A percentile compares a stretch with the other conserved stretches of the same genome.
These are phyloP conservation scores for Nyctalus aviator DNA, from an alignment of 2,797 vertebrate species.

Conservation along the genomic window DNA sequence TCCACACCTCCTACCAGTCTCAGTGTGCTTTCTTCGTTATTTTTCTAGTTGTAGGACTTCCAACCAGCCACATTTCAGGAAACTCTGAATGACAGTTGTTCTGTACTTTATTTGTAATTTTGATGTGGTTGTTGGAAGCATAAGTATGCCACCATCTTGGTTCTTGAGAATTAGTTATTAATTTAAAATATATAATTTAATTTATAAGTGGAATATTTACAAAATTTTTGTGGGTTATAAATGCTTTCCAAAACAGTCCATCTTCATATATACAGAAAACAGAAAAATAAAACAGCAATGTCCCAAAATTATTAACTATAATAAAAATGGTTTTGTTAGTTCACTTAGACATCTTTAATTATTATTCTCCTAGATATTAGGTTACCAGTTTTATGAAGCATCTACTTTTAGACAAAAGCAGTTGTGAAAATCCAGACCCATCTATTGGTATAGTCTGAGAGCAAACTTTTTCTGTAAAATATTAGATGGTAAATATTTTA, in stretches of 20 bases:
- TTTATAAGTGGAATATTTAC: background rate
- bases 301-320: background rate
- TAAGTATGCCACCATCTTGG: too few relatives aligned
- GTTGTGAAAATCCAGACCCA: background rate
- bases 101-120: too few relatives aligned
- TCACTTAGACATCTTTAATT: constrained; percentile 19
- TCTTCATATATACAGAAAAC: too few relatives aligned
- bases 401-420: constrained; percentile 6
- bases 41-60: too few relatives aligned
- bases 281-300: constrained; percentile 32
- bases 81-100: too few relatives aligned
- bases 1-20: too few relatives aligned
- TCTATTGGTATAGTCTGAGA: background rate
- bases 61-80: too few relatives aligned
- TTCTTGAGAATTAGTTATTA: background rate
- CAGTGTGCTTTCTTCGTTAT: too few relatives aligned
- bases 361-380: background rate
- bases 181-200: background rate
- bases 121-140: too few relatives aligned
- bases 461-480: background rate
- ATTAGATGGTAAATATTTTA: constrained; percentile 43
- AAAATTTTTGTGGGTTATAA: background rate
- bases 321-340: background rate
- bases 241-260: background rate
- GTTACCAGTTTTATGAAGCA: background rate